A percentile compares a stretch with the other conserved stretches of the same genome.
These are phyloP conservation scores for Taxidea taxus DNA, from an alignment of 2,113 vertebrate genomes.

Conservation along the genomic window DNA sequence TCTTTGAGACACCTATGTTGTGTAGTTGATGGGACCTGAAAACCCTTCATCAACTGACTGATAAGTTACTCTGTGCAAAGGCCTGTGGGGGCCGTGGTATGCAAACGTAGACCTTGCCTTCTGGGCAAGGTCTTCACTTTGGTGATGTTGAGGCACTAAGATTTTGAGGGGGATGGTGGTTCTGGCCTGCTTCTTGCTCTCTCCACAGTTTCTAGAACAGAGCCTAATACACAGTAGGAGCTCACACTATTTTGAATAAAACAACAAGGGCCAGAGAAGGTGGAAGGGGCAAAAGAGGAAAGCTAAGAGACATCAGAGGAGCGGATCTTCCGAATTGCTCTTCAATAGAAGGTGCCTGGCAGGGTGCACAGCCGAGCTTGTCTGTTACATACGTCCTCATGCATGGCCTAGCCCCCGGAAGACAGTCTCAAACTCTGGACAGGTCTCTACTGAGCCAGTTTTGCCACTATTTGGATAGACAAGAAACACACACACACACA, in stretches of 20 bases:
- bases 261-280: neutral
- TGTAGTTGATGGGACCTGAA: neutral
- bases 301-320: neutral
- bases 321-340: neutral
- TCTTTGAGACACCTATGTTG: neutral
- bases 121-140: neutral
- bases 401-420: neutral
- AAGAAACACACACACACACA: too few species aligned
- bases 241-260: neutral
- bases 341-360: neutral
- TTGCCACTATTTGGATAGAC: neutral
- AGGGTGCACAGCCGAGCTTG: neutral
- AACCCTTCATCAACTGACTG: neutral
- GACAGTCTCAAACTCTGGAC: neutral
- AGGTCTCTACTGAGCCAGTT: neutral
- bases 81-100: neutral
- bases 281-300: neutral
- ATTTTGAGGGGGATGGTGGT: neutral
- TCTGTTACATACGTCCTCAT: neutral
- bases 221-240: neutral
- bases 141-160: neutral
- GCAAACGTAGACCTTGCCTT: too few species aligned
- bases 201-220: neutral
- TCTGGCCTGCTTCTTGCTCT: neutral
- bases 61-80: neutral